Conservation (phyloP, 1,140 invertebrate species). For the Paramacrobiotus metropolitanus region DNA sequence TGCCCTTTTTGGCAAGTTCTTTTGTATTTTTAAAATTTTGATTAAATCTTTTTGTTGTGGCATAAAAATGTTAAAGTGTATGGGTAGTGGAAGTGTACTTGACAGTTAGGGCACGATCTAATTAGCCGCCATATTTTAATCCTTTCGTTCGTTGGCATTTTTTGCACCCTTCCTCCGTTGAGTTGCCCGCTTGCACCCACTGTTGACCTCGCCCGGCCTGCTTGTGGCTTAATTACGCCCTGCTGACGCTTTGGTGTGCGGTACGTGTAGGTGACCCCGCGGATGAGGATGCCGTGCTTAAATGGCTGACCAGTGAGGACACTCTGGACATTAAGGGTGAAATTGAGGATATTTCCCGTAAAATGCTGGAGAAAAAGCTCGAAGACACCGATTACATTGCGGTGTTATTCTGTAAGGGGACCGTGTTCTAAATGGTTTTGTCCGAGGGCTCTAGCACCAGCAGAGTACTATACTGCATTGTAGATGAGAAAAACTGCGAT, state of each 20-base stretch:
- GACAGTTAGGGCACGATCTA: too few species aligned
- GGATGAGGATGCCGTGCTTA: conserved; percentile 56
- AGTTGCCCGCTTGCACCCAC: too few species aligned
- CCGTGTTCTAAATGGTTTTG: background rate
- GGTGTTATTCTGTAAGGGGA: conserved; percentile 73
- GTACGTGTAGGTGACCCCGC: conserved; percentile 40
- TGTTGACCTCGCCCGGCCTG: too few species aligned
- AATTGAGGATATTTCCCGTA: conserved; percentile 80
- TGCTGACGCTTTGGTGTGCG: background rate
- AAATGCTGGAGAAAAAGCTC: conserved; percentile 76
- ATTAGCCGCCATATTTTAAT: too few species aligned
- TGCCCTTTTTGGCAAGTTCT: conserved; percentile 10
- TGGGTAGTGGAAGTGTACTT: too few species aligned
- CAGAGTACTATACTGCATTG: conserved; percentile 30
- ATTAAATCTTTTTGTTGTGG: too few species aligned
- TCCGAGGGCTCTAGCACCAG: background rate
- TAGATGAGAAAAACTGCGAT: conserved; percentile 37
- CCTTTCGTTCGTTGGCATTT: too few species aligned
- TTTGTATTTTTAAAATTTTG: background rate
- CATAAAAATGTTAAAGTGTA: too few species aligned
- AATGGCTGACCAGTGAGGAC: conserved; percentile 76
- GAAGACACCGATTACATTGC: conserved; percentile 81
- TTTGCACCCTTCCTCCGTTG: too few species aligned
- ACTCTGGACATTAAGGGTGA: conserved; percentile 86
- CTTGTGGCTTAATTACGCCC: background rate